A percentile compares a stretch with the other conserved stretches of the same genome.
phyloP scores from a whole-genome alignment of 2,797 vertebrate genomes.

The Pterois miles region DNA sequence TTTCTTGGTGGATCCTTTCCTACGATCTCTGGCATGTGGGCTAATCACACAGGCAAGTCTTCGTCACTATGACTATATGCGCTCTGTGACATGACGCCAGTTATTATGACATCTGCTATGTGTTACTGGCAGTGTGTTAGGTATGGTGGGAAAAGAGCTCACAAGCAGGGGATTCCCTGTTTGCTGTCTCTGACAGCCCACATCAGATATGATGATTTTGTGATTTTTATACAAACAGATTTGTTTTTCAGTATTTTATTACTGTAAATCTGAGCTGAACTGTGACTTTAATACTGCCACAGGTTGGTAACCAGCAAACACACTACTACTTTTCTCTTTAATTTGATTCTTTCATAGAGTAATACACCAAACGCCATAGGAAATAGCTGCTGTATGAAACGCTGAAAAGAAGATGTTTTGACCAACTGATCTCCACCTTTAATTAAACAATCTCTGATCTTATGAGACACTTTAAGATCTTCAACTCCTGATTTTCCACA shows the following conservation, averaged over 20 bases:
- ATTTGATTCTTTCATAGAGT: neutral
- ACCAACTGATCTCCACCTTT: constrained; percentile 1
- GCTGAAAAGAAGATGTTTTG: neutral
- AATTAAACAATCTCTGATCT: constrained; percentile 27
- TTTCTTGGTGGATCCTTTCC: constrained; percentile 7
- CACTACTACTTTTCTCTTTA: neutral
- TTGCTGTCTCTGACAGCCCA: constrained; percentile 19
- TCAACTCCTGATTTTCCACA: constrained; percentile 12
- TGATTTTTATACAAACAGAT: constrained; percentile 27
- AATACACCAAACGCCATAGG: neutral
- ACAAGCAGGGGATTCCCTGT: constrained; percentile 37
- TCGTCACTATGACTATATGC: constrained; percentile 39
- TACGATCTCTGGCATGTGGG: constrained; percentile 21
- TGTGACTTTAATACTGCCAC: neutral
- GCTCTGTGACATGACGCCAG: constrained; percentile 47
- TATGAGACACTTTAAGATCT: constrained; percentile 8
- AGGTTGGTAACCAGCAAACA: neutral
- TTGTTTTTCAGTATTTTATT: constrained; percentile 19
- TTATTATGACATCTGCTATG: constrained; percentile 62
- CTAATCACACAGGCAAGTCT: constrained; percentile 46
- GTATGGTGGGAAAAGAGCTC: constrained; percentile 54
- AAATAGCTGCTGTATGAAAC: neutral
- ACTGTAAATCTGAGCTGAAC: constrained; percentile 2
- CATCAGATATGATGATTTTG: constrained; percentile 12
- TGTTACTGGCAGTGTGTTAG: constrained; percentile 54